Percentiles rank a stretch among this genome's conserved stretches.
Evolutionary conservation across 2,888 invertebrate genomes (phyloP).

Genomic region (Griposia aprilina): DNA sequence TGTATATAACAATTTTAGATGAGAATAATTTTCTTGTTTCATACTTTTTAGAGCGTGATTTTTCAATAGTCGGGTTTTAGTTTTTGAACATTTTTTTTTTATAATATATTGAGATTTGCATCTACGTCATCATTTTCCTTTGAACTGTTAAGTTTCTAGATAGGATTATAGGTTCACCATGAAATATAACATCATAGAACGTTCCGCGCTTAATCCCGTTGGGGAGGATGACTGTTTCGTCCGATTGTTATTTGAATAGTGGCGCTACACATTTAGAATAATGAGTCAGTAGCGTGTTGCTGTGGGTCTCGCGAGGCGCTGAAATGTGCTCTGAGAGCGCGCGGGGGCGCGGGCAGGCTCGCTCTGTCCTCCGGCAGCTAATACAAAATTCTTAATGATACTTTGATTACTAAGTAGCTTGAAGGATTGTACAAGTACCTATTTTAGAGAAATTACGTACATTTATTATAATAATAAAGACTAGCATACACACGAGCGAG

Average conservation of each 20-base stretch:
- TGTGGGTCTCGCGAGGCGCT: not conserved
- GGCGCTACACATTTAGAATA: not conserved
- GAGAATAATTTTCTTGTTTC: too few relatives aligned
- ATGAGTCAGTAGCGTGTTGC: not conserved
- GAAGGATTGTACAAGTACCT: slow-evolving; percentile 76
- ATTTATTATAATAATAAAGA: slow-evolving; percentile 85
- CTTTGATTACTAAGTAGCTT: slow-evolving; percentile 79
- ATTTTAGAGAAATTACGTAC: slow-evolving; percentile 77
- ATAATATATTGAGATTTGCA: not conserved
- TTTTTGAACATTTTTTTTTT: too few relatives aligned
- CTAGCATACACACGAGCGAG: slow-evolving; percentile 88
- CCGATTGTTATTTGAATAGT: not conserved
- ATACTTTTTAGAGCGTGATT: too few relatives aligned
- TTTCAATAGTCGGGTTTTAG: too few relatives aligned
- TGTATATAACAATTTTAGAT: too few relatives aligned
- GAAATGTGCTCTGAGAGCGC: slow-evolving; percentile 11
- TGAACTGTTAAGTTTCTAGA: not conserved
- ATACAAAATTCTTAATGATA: slow-evolving; percentile 78
- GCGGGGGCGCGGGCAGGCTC: too few relatives aligned
- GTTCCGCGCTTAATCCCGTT: not conserved
- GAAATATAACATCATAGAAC: not conserved
- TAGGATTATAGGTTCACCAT: not conserved
- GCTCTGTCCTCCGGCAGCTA: slow-evolving; percentile 46
- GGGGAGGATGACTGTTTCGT: too few relatives aligned
- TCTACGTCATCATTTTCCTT: not conserved